Evolutionary conservation across 2,888 invertebrate genomes (phyloP).

Genomic region (Quadroppia sp.): DNA sequence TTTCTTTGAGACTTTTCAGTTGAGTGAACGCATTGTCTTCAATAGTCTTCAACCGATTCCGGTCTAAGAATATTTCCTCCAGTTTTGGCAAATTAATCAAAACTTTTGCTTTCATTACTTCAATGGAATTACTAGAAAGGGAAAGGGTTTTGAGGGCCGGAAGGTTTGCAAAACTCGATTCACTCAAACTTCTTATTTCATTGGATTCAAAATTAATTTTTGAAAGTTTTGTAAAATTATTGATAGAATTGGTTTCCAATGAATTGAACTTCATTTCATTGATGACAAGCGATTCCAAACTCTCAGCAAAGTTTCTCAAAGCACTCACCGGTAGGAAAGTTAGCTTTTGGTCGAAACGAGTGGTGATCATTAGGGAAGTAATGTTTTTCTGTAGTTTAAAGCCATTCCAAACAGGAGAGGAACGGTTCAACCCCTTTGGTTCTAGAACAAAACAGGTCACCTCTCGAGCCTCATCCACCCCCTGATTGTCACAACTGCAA

Average conservation of each 20-base stretch:
- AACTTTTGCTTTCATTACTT: slow-evolving; percentile 3
- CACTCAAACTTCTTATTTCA: slow-evolving; percentile 3
- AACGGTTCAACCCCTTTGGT: not conserved
- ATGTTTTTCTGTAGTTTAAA: slow-evolving; percentile 29
- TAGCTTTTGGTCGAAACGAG: slow-evolving; percentile 1
- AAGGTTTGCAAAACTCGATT: not conserved
- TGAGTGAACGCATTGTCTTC: slow-evolving; percentile 31
- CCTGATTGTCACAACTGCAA: slow-evolving; percentile 23
- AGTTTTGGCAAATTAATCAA: slow-evolving; percentile 6
- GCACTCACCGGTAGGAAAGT: slow-evolving; percentile 23
- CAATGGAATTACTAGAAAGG: not conserved
- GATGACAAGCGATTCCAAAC: not conserved
- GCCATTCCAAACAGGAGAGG: slow-evolving; percentile 15
- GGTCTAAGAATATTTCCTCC: slow-evolving; percentile 24
- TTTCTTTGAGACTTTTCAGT: slow-evolving; percentile 10
- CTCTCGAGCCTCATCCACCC: slow-evolving; percentile 9
- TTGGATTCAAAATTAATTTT: slow-evolving; percentile 16
- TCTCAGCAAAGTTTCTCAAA: not conserved
- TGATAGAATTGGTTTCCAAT: not conserved
- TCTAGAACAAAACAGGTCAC: slow-evolving; percentile 16
- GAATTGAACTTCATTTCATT: slow-evolving; percentile 18
- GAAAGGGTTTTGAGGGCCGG: slow-evolving; percentile 10
- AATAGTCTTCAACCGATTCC: slow-evolving; percentile 15
- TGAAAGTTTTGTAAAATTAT: not conserved
- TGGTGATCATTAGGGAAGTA: slow-evolving; percentile 9